Evolutionary conservation across 2,113 vertebrate genomes (phyloP).

Genomic region (Tapirus terrestris): DNA sequence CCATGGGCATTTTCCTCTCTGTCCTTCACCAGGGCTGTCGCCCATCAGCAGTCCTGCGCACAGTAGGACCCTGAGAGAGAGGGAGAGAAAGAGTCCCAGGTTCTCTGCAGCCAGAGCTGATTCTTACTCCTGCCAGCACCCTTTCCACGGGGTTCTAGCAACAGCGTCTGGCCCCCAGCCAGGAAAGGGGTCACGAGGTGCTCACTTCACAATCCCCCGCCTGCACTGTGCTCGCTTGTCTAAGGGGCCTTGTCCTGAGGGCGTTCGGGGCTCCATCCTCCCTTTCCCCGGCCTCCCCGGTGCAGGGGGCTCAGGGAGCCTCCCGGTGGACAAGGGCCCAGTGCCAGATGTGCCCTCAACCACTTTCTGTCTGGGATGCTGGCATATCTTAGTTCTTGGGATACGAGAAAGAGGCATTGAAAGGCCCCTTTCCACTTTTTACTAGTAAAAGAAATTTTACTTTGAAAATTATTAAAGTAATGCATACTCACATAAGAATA

Average conservation of each 20-base stretch:
- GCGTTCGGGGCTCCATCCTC: rapidly evolving
- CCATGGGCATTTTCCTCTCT: rapidly evolving
- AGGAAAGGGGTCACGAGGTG: rapidly evolving
- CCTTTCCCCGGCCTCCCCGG: rapidly evolving
- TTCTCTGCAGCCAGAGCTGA: background rate
- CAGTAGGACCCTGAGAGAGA: no score
- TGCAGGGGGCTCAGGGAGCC: no score
- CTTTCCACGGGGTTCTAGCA: background rate
- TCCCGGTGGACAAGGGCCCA: rapidly evolving
- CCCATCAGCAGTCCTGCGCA: background rate
- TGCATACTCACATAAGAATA: background rate
- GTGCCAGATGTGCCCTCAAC: no score
- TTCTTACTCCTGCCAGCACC: background rate
- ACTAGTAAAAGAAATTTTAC: background rate
- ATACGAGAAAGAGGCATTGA: background rate
- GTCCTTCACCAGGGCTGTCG: background rate
- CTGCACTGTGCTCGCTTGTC: rapidly evolving
- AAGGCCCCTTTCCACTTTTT: background rate
- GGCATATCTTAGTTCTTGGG: background rate
- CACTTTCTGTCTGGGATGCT: background rate
- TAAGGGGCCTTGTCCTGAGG: background rate
- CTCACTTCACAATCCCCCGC: rapidly evolving
- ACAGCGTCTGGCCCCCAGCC: background rate
- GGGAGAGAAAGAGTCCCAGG: no score
- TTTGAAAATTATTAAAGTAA: background rate